phyloP scores from a whole-genome alignment of 2,797 vertebrate genomes.

The Gambusia yucatana region DNA sequence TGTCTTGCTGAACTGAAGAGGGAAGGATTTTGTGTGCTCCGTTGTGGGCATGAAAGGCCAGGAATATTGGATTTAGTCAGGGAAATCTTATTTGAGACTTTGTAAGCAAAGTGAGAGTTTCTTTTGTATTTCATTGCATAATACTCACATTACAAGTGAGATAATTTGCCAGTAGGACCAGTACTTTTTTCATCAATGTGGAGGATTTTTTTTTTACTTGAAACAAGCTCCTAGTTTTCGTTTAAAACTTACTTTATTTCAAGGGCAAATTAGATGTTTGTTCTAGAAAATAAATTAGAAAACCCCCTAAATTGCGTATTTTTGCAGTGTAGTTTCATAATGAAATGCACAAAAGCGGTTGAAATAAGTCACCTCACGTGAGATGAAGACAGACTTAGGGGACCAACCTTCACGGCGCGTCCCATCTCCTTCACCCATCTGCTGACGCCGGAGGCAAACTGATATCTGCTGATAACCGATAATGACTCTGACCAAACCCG shows the following conservation, averaged over 20 bases:
- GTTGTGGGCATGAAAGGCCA: not conserved
- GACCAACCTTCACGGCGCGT: not conserved
- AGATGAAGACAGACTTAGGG: not conserved
- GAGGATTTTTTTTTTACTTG: no score
- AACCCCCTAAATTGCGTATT: not conserved
- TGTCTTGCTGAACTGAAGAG: slow-evolving; percentile 35
- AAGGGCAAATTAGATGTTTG: no score
- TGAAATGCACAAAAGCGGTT: no score
- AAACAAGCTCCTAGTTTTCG: no score
- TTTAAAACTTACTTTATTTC: no score
- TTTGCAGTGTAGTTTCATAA: not conserved
- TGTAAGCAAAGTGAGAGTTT: not conserved
- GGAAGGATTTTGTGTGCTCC: not conserved
- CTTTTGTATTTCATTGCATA: not conserved
- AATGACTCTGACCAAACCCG: slow-evolving; percentile 4
- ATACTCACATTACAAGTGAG: not conserved
- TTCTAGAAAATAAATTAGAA: no score
- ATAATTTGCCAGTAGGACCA: no score
- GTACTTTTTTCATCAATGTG: no score
- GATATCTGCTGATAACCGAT: not conserved
- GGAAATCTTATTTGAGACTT: not conserved
- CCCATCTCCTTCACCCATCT: not conserved
- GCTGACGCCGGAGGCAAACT: not conserved
- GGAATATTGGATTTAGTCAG: slow-evolving; percentile 19
- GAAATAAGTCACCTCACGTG: not conserved